Conservation (phyloP, 2,113 vertebrate genomes). For the Toxotes chatareus region DNA sequence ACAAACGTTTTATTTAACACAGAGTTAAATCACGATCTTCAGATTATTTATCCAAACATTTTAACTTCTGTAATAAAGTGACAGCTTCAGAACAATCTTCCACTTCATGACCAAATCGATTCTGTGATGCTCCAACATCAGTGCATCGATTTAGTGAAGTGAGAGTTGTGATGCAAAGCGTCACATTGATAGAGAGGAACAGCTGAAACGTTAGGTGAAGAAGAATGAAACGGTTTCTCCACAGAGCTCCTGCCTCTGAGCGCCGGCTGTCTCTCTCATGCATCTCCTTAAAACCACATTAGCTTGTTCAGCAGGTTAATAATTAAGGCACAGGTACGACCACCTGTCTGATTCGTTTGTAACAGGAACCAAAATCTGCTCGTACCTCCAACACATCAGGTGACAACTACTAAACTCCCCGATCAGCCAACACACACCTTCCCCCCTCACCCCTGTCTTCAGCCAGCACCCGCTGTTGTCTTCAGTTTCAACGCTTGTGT, state of each 20-base stretch:
- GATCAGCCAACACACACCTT: background rate
- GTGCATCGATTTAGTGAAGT: no score
- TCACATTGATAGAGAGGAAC: no score
- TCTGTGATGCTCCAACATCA: no score
- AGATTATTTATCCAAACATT: no score
- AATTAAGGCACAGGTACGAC: slow-evolving; percentile 8
- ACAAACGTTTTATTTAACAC: no score
- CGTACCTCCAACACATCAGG: slow-evolving; percentile 5
- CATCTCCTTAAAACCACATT: no score
- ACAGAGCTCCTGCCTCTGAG: background rate
- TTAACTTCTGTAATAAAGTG: no score
- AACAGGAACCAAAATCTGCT: slow-evolving; percentile 25
- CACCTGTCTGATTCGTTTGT: slow-evolving; percentile 18
- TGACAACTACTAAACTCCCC: background rate
- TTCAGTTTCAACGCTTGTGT: background rate
- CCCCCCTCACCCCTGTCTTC: background rate
- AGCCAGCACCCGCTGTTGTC: background rate
- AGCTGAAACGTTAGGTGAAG: no score
- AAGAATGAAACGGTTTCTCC: background rate
- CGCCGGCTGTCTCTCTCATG: background rate
- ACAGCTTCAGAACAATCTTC: no score
- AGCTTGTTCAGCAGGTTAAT: background rate
- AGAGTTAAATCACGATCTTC: no score
- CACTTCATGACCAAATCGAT: no score
- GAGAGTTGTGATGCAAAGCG: no score